Conservation (phyloP, 2,888 invertebrate species). For the Heliothis peltigera region DNA sequence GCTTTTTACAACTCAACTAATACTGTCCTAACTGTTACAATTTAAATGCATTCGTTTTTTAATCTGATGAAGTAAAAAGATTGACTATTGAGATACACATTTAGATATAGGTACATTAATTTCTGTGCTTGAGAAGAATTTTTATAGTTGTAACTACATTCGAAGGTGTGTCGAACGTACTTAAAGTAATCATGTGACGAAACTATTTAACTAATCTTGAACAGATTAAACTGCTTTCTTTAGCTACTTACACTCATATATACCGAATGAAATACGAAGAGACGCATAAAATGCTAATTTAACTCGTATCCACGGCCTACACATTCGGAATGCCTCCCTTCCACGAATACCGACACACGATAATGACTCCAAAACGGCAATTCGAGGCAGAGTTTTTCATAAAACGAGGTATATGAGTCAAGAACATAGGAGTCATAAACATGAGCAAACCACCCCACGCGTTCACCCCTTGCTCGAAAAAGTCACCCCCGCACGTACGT, state of each 20-base stretch:
- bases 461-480: conserved; percentile 89
- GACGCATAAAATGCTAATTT: conserved; percentile 73
- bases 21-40: conserved; percentile 52
- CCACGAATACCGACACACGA: conserved; percentile 74
- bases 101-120: conserved; percentile 65
- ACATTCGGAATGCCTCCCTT: conserved; percentile 65
- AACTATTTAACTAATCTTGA: conserved; percentile 62
- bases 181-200: conserved; percentile 61
- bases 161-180: conserved; percentile 58
- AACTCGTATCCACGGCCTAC: conserved; percentile 63
- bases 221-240: conserved; percentile 64
- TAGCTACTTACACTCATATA: conserved; percentile 58
- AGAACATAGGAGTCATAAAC: conserved; percentile 87
- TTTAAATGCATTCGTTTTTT: conserved; percentile 58
- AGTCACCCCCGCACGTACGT: conserved; percentile 89
- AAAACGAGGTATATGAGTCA: conserved; percentile 88
- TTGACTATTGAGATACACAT: conserved; percentile 57
- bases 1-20: conserved; percentile 46
- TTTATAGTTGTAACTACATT: conserved; percentile 62
- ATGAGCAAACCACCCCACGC: conserved; percentile 82
- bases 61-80: conserved; percentile 56
- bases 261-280: conserved; percentile 61
- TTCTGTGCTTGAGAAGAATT: conserved; percentile 56
- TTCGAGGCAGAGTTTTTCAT: conserved; percentile 85
- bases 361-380: conserved; percentile 83